phyloP scores from a whole-genome alignment of 2,797 vertebrate species.

The Tokudaia tokunoshimensis region DNA sequence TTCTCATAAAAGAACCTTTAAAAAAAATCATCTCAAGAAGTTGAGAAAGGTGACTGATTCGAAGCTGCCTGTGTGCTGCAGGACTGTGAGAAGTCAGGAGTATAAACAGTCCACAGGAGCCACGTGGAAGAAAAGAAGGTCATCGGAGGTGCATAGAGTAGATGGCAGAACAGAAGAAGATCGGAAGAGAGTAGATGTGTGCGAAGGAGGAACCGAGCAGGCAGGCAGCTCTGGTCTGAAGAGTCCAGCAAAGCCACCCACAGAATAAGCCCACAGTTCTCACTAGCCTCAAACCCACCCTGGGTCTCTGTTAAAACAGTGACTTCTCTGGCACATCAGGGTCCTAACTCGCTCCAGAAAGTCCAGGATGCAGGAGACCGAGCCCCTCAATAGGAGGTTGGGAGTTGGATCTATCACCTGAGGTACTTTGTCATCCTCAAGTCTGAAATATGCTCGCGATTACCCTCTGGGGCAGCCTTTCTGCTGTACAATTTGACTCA shows the following conservation, averaged over 20 bases:
- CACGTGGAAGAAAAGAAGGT: background rate
- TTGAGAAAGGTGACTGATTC: background rate
- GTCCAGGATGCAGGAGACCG: background rate
- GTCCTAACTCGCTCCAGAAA: background rate
- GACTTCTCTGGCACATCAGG: background rate
- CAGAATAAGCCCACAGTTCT: background rate
- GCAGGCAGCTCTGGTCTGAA: background rate
- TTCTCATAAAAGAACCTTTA: background rate
- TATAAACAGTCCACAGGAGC: background rate
- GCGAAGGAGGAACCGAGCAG: rapidly evolving
- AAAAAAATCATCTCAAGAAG: background rate
- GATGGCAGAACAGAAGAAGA: background rate
- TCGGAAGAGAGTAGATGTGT: background rate
- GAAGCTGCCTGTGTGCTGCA: background rate
- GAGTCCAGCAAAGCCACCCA: background rate
- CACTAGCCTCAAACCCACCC: background rate
- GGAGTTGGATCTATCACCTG: background rate
- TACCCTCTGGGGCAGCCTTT: background rate
- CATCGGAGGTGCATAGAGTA: background rate
- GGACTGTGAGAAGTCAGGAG: background rate
- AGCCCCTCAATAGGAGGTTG: background rate
- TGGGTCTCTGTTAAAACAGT: background rate
- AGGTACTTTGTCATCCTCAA: background rate
- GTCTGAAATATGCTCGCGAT: background rate
- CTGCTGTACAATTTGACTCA: background rate